A percentile compares a stretch with the other conserved stretches of the same genome.
phyloP scores from a whole-genome alignment of 2,888 invertebrate species.

The Cetonia aurata region DNA sequence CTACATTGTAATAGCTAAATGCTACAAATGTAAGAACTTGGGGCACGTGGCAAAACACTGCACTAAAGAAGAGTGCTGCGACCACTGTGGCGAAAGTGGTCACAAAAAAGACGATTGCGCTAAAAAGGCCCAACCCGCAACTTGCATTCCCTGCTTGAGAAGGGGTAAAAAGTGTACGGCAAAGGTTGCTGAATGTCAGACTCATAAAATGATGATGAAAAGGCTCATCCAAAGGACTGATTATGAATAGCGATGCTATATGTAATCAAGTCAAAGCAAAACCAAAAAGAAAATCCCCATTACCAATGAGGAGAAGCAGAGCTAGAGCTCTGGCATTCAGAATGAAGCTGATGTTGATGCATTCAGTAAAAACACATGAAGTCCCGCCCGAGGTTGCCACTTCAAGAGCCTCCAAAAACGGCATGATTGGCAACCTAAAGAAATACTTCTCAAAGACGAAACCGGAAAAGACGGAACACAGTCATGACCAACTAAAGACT shows the following conservation, averaged over 20 bases:
- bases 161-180: constrained; percentile 11
- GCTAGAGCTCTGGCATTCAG: background rate
- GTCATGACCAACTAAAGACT: no score
- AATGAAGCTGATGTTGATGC: background rate
- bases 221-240: constrained; percentile 36
- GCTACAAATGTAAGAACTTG: constrained; percentile 21
- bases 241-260: constrained; percentile 21
- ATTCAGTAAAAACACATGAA: background rate
- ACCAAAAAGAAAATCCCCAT: constrained; percentile 10
- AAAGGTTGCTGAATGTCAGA: background rate
- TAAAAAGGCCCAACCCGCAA: background rate
- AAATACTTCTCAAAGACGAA: background rate
- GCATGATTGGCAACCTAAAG: no score
- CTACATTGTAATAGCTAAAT: constrained; percentile 31
- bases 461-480: no score
- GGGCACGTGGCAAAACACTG: constrained; percentile 42
- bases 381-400: background rate
- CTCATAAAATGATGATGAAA: constrained; percentile 31
- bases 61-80: background rate
- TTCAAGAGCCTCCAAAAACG: background rate
- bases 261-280: background rate
- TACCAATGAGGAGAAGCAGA: background rate
- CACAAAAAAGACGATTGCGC: constrained; percentile 20
- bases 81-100: constrained; percentile 5
- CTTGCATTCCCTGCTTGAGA: constrained; percentile 9